Evolutionary conservation across 2,113 vertebrate species (phyloP).

Genomic region (Anoura caudifer): DNA sequence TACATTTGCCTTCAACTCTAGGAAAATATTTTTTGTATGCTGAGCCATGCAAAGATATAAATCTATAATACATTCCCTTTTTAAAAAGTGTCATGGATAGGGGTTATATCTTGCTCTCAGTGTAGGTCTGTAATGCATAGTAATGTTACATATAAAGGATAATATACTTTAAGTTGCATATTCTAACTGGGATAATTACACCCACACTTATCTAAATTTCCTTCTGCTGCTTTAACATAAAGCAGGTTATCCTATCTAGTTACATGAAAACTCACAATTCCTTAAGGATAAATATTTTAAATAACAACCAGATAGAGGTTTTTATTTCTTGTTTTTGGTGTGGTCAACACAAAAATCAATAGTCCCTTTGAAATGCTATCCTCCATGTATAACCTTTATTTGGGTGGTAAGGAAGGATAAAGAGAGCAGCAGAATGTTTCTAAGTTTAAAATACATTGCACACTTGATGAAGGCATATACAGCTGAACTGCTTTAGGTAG

Average conservation of each 20-base stretch:
- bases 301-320: neutral
- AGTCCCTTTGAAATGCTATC: neutral
- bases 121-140: constrained; percentile 62
- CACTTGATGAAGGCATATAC: neutral
- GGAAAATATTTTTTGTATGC: constrained; percentile 58
- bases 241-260: constrained; percentile 41
- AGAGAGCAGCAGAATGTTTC: neutral
- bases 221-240: constrained; percentile 56
- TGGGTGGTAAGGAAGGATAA: neutral
- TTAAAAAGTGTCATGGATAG: constrained; percentile 50
- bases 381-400: neutral
- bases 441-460: neutral
- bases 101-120: constrained; percentile 35
- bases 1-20: constrained; percentile 6
- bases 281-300: neutral
- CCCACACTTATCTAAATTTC: constrained; percentile 62
- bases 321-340: neutral
- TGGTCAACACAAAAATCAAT: neutral
- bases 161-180: constrained; percentile 49
- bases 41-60: constrained; percentile 53
- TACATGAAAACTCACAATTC: neutral
- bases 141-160: constrained; percentile 61
- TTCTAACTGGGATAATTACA: constrained; percentile 54
- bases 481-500: neutral
- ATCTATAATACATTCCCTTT: constrained; percentile 49